These are phyloP conservation scores for Ifrita kowaldi DNA, from an alignment of 2,113 vertebrate genomes.

Conservation along the genomic window DNA sequence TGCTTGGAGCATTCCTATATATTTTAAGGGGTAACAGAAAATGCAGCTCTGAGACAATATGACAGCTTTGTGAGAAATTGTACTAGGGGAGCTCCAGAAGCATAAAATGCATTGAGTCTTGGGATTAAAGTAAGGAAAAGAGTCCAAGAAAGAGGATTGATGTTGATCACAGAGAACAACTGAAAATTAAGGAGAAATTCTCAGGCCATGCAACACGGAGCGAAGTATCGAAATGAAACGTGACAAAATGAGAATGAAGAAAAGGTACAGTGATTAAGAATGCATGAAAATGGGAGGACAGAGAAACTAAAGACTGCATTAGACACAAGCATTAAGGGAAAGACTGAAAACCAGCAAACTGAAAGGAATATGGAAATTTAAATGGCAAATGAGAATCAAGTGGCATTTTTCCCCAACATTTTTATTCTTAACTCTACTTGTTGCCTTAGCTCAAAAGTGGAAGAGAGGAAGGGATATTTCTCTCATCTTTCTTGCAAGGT, in stretches of 20 bases:
- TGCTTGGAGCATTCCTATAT: neutral
- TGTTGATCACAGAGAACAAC: neutral
- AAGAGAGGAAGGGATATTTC: neutral
- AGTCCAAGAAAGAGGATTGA: neutral
- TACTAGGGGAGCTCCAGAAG: neutral
- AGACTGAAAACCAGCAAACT: neutral
- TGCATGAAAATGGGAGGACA: neutral
- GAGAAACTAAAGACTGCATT: neutral
- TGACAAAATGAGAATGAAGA: neutral
- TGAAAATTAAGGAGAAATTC: neutral
- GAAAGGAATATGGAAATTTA: neutral
- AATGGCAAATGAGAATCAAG: neutral
- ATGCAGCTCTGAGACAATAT: neutral
- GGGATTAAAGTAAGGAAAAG: neutral
- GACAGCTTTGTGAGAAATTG: neutral
- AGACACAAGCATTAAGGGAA: neutral
- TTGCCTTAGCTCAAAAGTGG: neutral
- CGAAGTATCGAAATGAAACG: neutral
- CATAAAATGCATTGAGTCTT: neutral
- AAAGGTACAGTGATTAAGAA: neutral
- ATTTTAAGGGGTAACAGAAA: neutral
- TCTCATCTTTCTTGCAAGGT: neutral
- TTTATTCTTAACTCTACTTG: neutral
- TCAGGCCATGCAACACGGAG: neutral
- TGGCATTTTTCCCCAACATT: rapidly evolving